Evolutionary conservation across 2,797 vertebrate species (phyloP), one percentile per base, ranked within the genome.

Genomic region (Loris lydekkerianus): DNA sequence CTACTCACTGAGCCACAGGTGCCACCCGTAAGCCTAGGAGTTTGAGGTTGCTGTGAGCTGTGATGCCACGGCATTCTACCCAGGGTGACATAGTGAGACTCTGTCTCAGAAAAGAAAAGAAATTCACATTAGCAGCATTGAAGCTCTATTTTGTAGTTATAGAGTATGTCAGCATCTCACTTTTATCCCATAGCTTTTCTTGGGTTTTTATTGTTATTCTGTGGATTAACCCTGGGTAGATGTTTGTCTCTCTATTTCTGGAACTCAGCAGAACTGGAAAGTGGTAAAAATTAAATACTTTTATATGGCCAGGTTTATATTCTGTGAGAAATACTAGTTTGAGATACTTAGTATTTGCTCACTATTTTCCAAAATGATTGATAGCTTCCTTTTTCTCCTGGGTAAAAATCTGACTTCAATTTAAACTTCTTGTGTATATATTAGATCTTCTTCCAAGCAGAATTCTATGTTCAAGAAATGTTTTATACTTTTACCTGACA

Each of bases 391-490:
- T 73, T 63, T 73, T 49, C 77, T 86, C 25, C 90, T 67, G 2
- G 29, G 40, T 86, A 92, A 95, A 95, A 95, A 78, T 88, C 72
- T 88, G 93, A 80, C 84, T 86, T 93, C 67, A 95, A 69, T 93
- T 95, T 92, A 93, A 89, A 58, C 80, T 94, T 87, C 58, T 92
- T 93, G 9, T 82, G 29, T 89, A 40, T 95, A 29, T 96, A 61
- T 94, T 77, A 92, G 56, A 78, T 95, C 86, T 96, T 93, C 31
- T 85, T 91, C 77, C 86, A 92, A 87, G 72, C 37, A 92, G 65
- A 96, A 92, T 73, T 96, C n/a, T 95, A 1, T 87, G 92, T 84
- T 95, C 25, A 95, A 95, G 43, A 90, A 89, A 89, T 93, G n/a
- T 92, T 80, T 83, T 72, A 60, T 65, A 11, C 92, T 93, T 91